Evolutionary conservation across 2,113 vertebrate species (phyloP).

Genomic region (Struthidea cinerea): DNA sequence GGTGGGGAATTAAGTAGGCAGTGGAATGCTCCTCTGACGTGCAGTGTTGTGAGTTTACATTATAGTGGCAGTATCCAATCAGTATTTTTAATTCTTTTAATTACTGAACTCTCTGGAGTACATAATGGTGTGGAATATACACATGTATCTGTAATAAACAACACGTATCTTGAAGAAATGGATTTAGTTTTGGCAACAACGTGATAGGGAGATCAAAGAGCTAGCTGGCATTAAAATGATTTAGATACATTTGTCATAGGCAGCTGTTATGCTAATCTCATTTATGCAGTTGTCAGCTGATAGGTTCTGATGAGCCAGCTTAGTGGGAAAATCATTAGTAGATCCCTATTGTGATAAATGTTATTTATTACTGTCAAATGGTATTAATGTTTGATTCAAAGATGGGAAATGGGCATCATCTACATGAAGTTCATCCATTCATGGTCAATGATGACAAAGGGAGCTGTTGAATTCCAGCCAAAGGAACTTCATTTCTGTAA

Average conservation of each 20-base stretch:
- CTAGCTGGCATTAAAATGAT: conserved; percentile 78
- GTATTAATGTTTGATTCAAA: conserved; percentile 95
- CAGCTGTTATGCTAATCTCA: conserved; percentile 94
- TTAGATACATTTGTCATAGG: conserved; percentile 92
- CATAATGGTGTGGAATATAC: conserved; percentile 61
- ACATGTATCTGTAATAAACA: conserved; percentile 73
- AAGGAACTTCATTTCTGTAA: conserved; percentile 85
- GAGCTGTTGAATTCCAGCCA: conserved; percentile 82
- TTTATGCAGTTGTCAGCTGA: conserved; percentile 91
- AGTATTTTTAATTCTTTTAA: conserved; percentile 68
- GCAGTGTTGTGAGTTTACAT: conserved; percentile 37
- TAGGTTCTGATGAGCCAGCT: conserved; percentile 86
- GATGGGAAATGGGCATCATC: conserved; percentile 82
- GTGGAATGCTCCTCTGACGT: conserved; percentile 31
- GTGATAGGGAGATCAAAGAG: conserved; percentile 84
- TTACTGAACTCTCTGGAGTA: conserved; percentile 64
- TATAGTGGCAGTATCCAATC: conserved; percentile 46
- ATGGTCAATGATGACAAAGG: conserved; percentile 85
- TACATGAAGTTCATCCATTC: conserved; percentile 80
- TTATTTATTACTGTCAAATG: conserved; percentile 98
- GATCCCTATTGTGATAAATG: conserved; percentile 96
- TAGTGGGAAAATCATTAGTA: conserved; percentile 93
- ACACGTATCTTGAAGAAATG: conserved; percentile 72
- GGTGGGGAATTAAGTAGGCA: conserved; percentile 26
- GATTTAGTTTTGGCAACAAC: conserved; percentile 74